These are phyloP conservation scores for Sisor rabdophorus DNA, from an alignment of 2,113 vertebrate species.

Conservation along the genomic window DNA sequence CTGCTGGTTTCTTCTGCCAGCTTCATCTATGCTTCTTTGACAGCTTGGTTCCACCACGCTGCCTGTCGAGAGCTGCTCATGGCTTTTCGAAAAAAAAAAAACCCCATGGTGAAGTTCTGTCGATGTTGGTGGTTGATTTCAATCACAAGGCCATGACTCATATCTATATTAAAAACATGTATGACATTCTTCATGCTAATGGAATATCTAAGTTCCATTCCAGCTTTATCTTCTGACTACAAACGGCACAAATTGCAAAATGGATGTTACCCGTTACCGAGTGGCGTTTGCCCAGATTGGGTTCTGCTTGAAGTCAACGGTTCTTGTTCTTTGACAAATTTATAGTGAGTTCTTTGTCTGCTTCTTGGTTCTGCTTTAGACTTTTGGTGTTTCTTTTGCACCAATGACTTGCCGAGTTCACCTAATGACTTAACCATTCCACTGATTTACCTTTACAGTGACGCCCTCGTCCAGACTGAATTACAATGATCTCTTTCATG, in stretches of 20 bases:
- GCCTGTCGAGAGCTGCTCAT: conserved; percentile 46
- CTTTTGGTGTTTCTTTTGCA: too few relatives aligned
- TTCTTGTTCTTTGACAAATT: too few relatives aligned
- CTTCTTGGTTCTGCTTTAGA: too few relatives aligned
- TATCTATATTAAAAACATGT: background rate
- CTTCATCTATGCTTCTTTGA: conserved; percentile 25
- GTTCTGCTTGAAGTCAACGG: too few relatives aligned
- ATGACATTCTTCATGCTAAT: background rate
- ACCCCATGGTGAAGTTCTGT: background rate
- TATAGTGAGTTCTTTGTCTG: too few relatives aligned
- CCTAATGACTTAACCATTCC: background rate
- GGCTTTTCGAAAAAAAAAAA: conserved; percentile 36
- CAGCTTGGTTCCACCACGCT: conserved; percentile 43
- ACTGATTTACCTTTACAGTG: background rate
- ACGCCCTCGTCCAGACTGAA: too few relatives aligned
- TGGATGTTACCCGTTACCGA: too few relatives aligned
- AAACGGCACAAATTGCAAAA: too few relatives aligned
- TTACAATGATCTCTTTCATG: too few relatives aligned
- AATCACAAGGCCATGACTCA: conserved; percentile 15
- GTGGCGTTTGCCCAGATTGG: too few relatives aligned
- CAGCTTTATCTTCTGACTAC: too few relatives aligned
- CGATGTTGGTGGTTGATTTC: background rate
- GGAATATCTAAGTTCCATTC: too few relatives aligned
- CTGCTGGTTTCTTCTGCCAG: conserved; percentile 43
- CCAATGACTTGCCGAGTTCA: background rate